Percentiles rank a stretch among this genome's conserved stretches.
These are phyloP conservation scores for Pentalonia nigronervosa DNA, from an alignment of 1,140 invertebrate species.

Conservation along the genomic window DNA sequence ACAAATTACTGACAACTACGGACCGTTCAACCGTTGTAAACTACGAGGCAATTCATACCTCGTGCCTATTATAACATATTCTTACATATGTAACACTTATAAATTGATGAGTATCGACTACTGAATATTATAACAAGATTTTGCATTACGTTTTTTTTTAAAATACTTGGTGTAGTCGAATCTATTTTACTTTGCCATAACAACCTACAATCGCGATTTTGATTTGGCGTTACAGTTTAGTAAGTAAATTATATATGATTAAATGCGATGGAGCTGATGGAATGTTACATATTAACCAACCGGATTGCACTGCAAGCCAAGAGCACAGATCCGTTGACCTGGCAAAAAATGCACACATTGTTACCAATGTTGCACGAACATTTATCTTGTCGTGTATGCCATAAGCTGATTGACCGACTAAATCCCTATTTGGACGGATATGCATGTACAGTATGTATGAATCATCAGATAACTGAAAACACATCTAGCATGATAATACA, in stretches of 20 bases:
- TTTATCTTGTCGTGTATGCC: neutral
- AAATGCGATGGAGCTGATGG: neutral
- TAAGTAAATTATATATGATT: neutral
- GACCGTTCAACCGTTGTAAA: neutral
- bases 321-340: constrained; percentile 73
- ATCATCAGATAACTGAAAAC: neutral
- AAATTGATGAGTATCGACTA: neutral
- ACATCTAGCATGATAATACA: neutral
- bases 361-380: constrained; percentile 77
- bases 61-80: neutral
- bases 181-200: neutral
- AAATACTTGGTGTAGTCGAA: neutral
- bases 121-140: neutral
- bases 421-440: neutral
- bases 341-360: constrained; percentile 82
- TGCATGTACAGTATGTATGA: neutral
- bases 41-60: neutral
- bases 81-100: neutral
- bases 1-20: neutral
- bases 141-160: neutral
- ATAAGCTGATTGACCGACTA: neutral
- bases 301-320: constrained; percentile 71
- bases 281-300: neutral
- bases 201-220: neutral
- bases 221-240: neutral